phyloP scores from a whole-genome alignment of 1,140 invertebrate species.

The Bombus haemorrhoidalis region DNA sequence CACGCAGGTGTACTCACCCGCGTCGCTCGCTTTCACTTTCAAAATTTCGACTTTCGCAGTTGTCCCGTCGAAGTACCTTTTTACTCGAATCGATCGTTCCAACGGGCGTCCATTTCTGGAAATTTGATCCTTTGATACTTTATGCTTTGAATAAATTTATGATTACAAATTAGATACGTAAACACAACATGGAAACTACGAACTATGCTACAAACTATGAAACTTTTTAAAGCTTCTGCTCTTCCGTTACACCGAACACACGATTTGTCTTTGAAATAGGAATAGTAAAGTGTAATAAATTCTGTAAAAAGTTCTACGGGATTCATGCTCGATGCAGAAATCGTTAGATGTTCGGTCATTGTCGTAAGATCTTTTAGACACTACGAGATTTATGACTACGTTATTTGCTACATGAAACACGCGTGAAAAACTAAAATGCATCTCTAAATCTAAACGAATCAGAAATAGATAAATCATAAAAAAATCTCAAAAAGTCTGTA shows the following conservation, averaged over 20 bases:
- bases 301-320: background rate
- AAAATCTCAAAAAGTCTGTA: too few species aligned
- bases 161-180: too few species aligned
- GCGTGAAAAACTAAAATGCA: background rate
- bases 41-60: constrained; percentile 83
- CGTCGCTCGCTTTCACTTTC: constrained; percentile 81
- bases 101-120: constrained; percentile 83
- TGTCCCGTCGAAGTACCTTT: constrained; percentile 76
- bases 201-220: too few species aligned
- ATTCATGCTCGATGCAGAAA: background rate
- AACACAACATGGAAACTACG: too few species aligned
- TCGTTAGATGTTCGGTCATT: background rate
- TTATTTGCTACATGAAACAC: background rate
- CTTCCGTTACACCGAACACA: background rate
- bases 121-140: background rate
- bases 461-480: too few species aligned
- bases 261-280: background rate
- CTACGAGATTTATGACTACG: background rate
- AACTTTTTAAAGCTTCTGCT: background rate
- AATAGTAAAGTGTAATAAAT: background rate
- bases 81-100: constrained; percentile 76
- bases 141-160: too few species aligned
- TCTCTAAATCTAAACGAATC: background rate
- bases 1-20: constrained; percentile 88
- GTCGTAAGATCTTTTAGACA: background rate